These are phyloP conservation scores for Cantharis rustica DNA, from an alignment of 2,888 invertebrate genomes.

Conservation along the genomic window DNA sequence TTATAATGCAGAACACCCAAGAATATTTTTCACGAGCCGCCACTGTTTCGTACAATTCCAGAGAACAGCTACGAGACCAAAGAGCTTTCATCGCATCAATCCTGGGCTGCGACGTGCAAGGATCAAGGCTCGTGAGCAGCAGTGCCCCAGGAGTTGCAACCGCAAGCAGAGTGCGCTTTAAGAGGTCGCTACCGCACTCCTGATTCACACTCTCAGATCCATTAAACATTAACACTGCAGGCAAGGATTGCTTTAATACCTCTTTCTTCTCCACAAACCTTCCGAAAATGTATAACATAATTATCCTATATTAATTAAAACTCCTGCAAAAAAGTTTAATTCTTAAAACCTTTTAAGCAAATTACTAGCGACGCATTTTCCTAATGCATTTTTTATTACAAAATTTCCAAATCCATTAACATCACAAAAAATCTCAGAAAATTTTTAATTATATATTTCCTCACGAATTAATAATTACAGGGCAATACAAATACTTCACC, in stretches of 20 bases:
- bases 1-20: too few relatives aligned
- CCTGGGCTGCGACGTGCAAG: constrained; percentile 32
- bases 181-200: constrained; percentile 49
- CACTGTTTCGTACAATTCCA: constrained; percentile 21
- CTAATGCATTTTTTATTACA: neutral
- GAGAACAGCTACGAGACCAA: constrained; percentile 29
- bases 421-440: neutral
- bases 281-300: constrained; percentile 28
- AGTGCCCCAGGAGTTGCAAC: constrained; percentile 39
- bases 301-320: constrained; percentile 27
- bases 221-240: constrained; percentile 56
- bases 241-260: constrained; percentile 48
- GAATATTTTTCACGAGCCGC: too few relatives aligned
- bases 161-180: constrained; percentile 52
- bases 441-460: neutral
- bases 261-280: constrained; percentile 32
- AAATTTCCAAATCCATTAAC: neutral
- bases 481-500: too few relatives aligned
- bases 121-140: constrained; percentile 30
- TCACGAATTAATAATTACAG: neutral
- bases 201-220: constrained; percentile 53
- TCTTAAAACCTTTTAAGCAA: neutral
- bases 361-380: neutral
- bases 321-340: constrained; percentile 8
- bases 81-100: constrained; percentile 32